These are phyloP conservation scores for Tenthredo distinguenda DNA, from an alignment of 2,888 invertebrate genomes.

Conservation along the genomic window DNA sequence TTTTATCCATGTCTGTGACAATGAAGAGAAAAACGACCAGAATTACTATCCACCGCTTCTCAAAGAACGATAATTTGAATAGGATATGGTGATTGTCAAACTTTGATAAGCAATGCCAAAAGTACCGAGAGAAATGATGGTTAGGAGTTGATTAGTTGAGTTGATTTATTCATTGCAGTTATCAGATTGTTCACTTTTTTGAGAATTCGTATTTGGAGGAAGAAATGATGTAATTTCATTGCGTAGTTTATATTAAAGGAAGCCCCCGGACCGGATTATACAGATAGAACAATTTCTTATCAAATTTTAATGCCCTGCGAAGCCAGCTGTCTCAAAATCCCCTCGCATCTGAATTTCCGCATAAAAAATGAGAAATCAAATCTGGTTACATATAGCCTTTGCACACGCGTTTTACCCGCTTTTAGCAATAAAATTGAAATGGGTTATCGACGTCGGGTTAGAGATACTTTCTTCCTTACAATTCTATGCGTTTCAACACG, in stretches of 20 bases:
- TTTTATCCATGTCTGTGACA: neutral
- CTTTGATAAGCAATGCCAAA: neutral
- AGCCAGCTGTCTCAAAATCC: neutral
- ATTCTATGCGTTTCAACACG: constrained; percentile 8
- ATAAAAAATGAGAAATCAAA: constrained; percentile 41
- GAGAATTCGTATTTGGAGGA: neutral
- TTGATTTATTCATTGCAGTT: neutral
- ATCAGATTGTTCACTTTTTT: neutral
- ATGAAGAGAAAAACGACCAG: neutral
- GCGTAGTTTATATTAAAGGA: neutral
- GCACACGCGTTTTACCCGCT: constrained; percentile 33
- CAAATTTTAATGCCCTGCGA: neutral
- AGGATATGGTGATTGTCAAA: no score
- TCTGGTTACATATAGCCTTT: constrained; percentile 31
- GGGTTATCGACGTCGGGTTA: constrained; percentile 30
- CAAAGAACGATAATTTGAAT: neutral
- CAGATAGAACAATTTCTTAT: constrained; percentile 10
- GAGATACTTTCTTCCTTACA: constrained; percentile 20
- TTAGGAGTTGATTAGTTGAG: neutral
- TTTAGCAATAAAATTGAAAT: constrained; percentile 37
- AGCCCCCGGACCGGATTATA: neutral
- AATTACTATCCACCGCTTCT: neutral
- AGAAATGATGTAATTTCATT: neutral
- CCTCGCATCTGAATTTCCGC: neutral
- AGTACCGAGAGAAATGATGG: neutral